Evolutionary conservation across 2,888 invertebrate species (phyloP).

Genomic region (Junonia oenone): DNA sequence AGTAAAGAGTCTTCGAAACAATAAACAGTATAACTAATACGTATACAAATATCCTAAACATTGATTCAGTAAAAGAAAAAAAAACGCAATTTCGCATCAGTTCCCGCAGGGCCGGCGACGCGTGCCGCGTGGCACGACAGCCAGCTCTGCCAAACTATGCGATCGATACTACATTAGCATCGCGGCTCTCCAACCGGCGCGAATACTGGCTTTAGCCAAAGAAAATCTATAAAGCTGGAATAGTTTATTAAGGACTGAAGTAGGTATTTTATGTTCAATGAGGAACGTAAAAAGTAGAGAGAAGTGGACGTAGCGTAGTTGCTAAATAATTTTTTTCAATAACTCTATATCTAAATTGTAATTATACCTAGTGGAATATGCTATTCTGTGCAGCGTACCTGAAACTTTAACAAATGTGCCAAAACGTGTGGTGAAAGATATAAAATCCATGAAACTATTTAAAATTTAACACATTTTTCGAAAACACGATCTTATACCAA

Average conservation of each 20-base stretch:
- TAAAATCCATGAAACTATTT: no score
- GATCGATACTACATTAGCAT: constrained; percentile 62
- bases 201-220: constrained; percentile 1
- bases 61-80: not conserved
- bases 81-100: constrained; percentile 19
- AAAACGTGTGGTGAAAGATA: no score
- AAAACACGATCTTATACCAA: no score
- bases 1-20: no score
- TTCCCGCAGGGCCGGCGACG: constrained; percentile 26
- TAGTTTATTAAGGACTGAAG: not conserved
- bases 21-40: not conserved
- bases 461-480: no score
- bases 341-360: no score
- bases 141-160: constrained; percentile 63
- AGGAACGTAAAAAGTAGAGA: no score
- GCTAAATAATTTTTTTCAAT: no score
- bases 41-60: not conserved
- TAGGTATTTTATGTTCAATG: not conserved
- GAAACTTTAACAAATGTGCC: no score
- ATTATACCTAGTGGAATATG: no score
- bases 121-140: constrained; percentile 56
- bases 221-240: not conserved
- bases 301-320: no score
- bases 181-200: constrained; percentile 36
- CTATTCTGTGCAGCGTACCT: no score